Conservation (phyloP, 2,888 invertebrate species). For the Theristus sp. region DNA sequence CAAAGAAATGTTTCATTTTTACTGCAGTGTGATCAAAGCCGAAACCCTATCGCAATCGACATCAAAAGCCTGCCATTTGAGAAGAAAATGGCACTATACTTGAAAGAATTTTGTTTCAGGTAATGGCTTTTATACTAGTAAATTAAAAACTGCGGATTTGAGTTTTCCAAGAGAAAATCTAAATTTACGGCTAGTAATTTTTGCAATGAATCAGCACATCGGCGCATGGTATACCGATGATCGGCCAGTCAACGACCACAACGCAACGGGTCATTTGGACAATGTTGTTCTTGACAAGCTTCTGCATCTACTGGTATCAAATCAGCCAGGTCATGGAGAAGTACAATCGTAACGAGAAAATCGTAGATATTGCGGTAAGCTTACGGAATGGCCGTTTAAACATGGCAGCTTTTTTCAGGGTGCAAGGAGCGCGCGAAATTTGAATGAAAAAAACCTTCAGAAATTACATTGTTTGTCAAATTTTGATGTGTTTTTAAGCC, state of each 20-base stretch:
- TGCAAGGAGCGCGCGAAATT: too few relatives aligned
- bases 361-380: conserved; percentile 17
- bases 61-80: not conserved
- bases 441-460: too few relatives aligned
- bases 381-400: too few relatives aligned
- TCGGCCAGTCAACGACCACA: not conserved
- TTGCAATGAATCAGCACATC: too few relatives aligned
- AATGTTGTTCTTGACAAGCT: conserved; percentile 17
- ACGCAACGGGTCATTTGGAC: conserved; percentile 13
- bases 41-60: not conserved
- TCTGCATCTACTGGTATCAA: conserved; percentile 21
- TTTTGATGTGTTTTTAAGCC: too few relatives aligned
- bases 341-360: conserved; percentile 24
- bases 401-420: too few relatives aligned
- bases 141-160: too few relatives aligned
- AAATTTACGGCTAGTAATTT: too few relatives aligned
- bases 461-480: too few relatives aligned
- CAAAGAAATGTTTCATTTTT: not conserved
- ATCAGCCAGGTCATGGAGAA: conserved; percentile 19
- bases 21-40: not conserved
- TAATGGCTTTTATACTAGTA: too few relatives aligned
- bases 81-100: not conserved
- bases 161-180: too few relatives aligned
- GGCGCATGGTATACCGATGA: not conserved
- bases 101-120: not conserved